Conservation (phyloP, 2,888 invertebrate genomes). For the Metellina segmentata region DNA sequence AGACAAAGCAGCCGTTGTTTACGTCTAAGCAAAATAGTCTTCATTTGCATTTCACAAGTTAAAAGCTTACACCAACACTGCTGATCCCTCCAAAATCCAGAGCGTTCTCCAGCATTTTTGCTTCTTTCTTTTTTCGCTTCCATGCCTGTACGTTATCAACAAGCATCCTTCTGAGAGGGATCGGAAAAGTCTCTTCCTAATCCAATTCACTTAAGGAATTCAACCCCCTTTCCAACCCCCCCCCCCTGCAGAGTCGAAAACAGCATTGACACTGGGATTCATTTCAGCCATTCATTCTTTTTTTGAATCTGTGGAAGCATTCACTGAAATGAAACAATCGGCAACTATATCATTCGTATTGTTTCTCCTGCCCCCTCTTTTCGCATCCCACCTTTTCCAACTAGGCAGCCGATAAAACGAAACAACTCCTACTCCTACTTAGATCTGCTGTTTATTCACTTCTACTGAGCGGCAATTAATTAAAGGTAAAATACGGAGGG, state of each 20-base stretch:
- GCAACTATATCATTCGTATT: constrained; percentile 19
- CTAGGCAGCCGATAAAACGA: not conserved
- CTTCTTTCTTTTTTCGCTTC: not conserved
- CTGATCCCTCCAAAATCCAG: not conserved
- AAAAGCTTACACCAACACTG: not conserved
- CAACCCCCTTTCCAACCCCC: not conserved
- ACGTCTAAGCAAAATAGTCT: not conserved
- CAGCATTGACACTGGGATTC: not conserved
- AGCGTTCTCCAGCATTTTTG: not conserved
- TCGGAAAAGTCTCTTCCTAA: constrained; percentile 25
- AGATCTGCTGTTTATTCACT: constrained; percentile 50
- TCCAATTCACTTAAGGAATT: constrained; percentile 34
- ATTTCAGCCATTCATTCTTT: not conserved
- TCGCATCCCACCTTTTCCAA: not conserved
- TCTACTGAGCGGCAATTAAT: constrained; percentile 39
- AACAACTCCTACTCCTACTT: not conserved
- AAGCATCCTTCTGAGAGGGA: too few species aligned
- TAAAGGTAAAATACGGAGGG: constrained; percentile 43
- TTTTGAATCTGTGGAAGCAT: not conserved
- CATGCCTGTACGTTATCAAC: not conserved
- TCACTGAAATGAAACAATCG: constrained; percentile 19
- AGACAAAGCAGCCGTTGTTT: not conserved
- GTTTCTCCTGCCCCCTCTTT: not conserved
- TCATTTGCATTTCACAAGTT: not conserved
- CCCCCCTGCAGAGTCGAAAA: not conserved